Evolutionary conservation across 2,888 invertebrate genomes (phyloP), one percentile per base, ranked within the genome.

Genomic region (Tipula confusa): DNA sequence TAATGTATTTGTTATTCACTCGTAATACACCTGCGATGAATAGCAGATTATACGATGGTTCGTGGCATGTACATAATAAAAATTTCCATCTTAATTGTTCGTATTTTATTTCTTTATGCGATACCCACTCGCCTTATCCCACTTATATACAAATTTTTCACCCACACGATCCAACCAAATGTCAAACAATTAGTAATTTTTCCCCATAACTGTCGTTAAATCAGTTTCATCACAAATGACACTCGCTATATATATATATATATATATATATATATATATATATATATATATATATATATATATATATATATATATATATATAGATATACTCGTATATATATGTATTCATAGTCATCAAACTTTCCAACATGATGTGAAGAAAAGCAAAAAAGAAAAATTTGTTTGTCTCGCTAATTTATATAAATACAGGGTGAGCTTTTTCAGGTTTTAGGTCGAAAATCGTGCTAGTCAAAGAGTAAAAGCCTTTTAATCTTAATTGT

Each of bases 171-270:
- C 24, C 11, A 24, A 11, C 1, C 64, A 9, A 64, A 64, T 24
- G 64, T 64, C 64, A 64, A 64, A 64, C 64, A 64, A 64, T 64
- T 64, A 64, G 64, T 64, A 64, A 64, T 64, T 64, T 64, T 64
- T 24, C 64, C 64, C n/a, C n/a, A n/a, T n/a, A 24, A 64, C 64
- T 64, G 64, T 64, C 64, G 64, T 64, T 64, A 64, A 64, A 64
- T 64, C 64, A 64, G 64, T 64, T 64, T 64, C 64, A 64, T 64
- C 64, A 24, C 64, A 64, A 24, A 64, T 33, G 33, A 33, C 33
- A 33, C 33, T 33, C 33, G 11, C 33, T 33, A 33, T 6, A 6
- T 33, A 33, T 33, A 33, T 33, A 11, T 33, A 6, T 33, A 33
- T n/a, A n/a, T n/a, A n/a, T n/a, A n/a, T n/a, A n/a, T n/a, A n/a